These are phyloP conservation scores for Diorhabda carinulata DNA, from an alignment of 1,140 invertebrate genomes.

Conservation along the genomic window DNA sequence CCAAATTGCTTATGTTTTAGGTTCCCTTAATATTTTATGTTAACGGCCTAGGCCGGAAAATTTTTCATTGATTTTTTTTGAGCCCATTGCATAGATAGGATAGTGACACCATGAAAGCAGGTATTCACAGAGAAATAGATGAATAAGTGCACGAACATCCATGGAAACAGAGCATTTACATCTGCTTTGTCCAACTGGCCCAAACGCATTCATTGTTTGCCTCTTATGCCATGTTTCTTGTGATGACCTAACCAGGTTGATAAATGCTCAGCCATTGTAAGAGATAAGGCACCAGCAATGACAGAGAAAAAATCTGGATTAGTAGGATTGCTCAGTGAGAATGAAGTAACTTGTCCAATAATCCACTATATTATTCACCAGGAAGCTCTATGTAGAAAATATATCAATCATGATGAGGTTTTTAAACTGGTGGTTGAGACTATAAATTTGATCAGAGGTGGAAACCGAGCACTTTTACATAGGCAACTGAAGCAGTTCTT, in stretches of 20 bases:
- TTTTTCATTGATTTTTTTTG: too few species aligned
- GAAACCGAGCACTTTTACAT: conserved; percentile 5
- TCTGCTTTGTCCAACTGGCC: too few species aligned
- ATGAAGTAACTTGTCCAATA: conserved; percentile 24
- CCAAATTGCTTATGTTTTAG: too few species aligned
- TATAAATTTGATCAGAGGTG: conserved; percentile 30
- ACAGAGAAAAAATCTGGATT: conserved; percentile 25
- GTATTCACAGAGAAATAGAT: too few species aligned
- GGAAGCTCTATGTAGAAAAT: conserved; percentile 29
- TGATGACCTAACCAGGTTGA: conserved; percentile 18
- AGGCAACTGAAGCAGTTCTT: conserved; percentile 15
- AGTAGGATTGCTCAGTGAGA: conserved; percentile 22
- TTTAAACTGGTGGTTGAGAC: conserved; percentile 30
- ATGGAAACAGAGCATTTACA: too few species aligned
- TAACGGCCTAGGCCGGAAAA: too few species aligned
- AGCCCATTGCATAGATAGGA: too few species aligned
- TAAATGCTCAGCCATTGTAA: conserved; percentile 29
- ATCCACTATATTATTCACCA: conserved; percentile 31
- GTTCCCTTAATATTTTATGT: too few species aligned
- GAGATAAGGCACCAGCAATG: conserved; percentile 28
- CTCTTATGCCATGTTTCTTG: too few species aligned
- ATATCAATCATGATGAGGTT: conserved; percentile 24
- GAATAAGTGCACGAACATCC: too few species aligned
- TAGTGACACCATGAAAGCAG: too few species aligned
- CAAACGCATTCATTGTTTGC: too few species aligned